Conservation (phyloP, 1,140 invertebrate species). For the Doryteuthis pealeii region DNA sequence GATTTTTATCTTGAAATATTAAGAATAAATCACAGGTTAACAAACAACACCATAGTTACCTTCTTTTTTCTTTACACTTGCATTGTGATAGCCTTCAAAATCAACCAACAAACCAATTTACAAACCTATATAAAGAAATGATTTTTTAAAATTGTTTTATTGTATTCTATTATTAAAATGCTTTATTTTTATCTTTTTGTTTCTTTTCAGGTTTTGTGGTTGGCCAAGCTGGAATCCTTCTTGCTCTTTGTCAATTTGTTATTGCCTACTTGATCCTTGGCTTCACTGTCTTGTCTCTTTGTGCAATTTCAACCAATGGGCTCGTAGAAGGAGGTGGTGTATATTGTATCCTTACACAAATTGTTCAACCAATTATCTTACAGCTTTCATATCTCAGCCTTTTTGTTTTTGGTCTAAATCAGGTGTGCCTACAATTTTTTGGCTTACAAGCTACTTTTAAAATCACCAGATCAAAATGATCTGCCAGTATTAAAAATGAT, state of each 20-base stretch:
- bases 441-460: too few relatives aligned
- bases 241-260: constrained; percentile 82
- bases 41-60: too few relatives aligned
- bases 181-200: neutral
- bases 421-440: too few relatives aligned
- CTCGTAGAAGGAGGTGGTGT: constrained; percentile 97
- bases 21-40: too few relatives aligned
- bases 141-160: neutral
- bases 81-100: too few relatives aligned
- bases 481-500: too few relatives aligned
- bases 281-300: constrained; percentile 95
- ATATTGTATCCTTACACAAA: constrained; percentile 87
- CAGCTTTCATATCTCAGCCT: constrained; percentile 51
- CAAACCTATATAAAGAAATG: neutral
- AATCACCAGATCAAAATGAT: too few relatives aligned
- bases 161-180: neutral
- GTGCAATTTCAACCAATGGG: constrained; percentile 98
- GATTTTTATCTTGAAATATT: too few relatives aligned
- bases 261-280: constrained; percentile 93
- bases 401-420: too few relatives aligned
- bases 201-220: constrained; percentile 85
- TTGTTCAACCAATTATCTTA: constrained; percentile 14
- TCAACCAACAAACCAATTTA: too few relatives aligned
- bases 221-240: constrained; percentile 90
- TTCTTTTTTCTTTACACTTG: too few relatives aligned